A percentile compares a stretch with the other conserved stretches of the same genome.
These are phyloP conservation scores for Cephalopholis sonnerati DNA, from an alignment of 2,113 vertebrate species.

Conservation along the genomic window DNA sequence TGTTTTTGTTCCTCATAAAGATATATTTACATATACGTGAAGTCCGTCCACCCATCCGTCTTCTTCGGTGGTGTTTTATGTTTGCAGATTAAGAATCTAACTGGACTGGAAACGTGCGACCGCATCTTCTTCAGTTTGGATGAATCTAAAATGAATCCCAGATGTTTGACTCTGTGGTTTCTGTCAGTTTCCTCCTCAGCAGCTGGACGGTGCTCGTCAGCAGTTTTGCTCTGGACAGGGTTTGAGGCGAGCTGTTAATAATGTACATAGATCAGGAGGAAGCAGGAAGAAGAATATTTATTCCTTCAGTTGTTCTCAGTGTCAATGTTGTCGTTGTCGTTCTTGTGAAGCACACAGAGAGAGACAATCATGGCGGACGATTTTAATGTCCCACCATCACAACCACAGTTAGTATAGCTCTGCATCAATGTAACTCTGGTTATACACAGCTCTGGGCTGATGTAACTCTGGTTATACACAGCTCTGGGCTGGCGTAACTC, in stretches of 20 bases:
- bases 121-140: too few species aligned
- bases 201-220: background rate
- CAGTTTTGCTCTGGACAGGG: too few species aligned
- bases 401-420: background rate
- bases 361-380: constrained; percentile 50
- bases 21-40: background rate
- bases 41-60: background rate
- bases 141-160: too few species aligned
- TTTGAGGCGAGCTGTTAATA: constrained; percentile 48
- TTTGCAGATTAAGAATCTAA: too few species aligned
- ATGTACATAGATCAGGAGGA: constrained; percentile 66
- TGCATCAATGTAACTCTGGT: background rate
- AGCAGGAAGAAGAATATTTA: constrained; percentile 74
- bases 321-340: constrained; percentile 43
- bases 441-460: too few species aligned
- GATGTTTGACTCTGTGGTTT: too few species aligned
- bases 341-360: constrained; percentile 63
- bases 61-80: constrained; percentile 20
- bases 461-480: background rate
- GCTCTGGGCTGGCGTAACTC: background rate
- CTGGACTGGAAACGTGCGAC: too few species aligned
- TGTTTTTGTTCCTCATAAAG: too few species aligned
- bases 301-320: constrained; percentile 66
- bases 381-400: constrained; percentile 9
- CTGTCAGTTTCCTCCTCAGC: too few species aligned